Evolutionary conservation across 1,140 invertebrate species (phyloP).

Genomic region (Elymnias hypermnestra): DNA sequence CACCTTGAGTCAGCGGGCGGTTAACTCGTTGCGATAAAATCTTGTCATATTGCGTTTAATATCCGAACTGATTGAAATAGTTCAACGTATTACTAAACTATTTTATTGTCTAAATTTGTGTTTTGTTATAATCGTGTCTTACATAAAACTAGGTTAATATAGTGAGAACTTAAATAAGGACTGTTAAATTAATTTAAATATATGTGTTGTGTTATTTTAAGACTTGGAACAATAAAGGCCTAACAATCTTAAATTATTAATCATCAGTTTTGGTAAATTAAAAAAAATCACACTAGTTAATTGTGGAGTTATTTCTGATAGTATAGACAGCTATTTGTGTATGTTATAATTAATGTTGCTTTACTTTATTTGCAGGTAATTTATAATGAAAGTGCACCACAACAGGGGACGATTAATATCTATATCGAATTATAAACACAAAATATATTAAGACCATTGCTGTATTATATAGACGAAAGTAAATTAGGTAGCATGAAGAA

Average conservation of each 20-base stretch:
- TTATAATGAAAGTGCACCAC: slow-evolving; percentile 56
- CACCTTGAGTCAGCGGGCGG: slow-evolving; percentile 39
- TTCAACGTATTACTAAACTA: not conserved
- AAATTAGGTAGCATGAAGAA: slow-evolving; percentile 33
- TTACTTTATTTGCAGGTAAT: slow-evolving; percentile 53
- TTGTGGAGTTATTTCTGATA: not conserved
- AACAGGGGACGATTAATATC: slow-evolving; percentile 34
- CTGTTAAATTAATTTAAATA: too few relatives aligned
- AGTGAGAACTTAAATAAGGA: too few relatives aligned
- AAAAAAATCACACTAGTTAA: not conserved
- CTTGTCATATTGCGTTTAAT: slow-evolving; percentile 9
- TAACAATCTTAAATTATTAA: too few relatives aligned
- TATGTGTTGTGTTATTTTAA: too few relatives aligned
- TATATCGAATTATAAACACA: slow-evolving; percentile 63
- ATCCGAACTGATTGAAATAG: not conserved
- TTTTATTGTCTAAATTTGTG: too few relatives aligned
- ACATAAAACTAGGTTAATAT: too few relatives aligned
- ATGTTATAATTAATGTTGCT: too few relatives aligned
- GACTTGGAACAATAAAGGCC: too few relatives aligned
- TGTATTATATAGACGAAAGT: slow-evolving; percentile 19
- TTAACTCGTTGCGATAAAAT: slow-evolving; percentile 20
- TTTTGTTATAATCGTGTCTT: too few relatives aligned
- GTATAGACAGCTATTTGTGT: too few relatives aligned
- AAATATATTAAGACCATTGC: slow-evolving; percentile 32
- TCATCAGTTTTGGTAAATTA: too few relatives aligned